phyloP scores from a whole-genome alignment of 2,113 vertebrate species.

The Recurvirostra avosetta region DNA sequence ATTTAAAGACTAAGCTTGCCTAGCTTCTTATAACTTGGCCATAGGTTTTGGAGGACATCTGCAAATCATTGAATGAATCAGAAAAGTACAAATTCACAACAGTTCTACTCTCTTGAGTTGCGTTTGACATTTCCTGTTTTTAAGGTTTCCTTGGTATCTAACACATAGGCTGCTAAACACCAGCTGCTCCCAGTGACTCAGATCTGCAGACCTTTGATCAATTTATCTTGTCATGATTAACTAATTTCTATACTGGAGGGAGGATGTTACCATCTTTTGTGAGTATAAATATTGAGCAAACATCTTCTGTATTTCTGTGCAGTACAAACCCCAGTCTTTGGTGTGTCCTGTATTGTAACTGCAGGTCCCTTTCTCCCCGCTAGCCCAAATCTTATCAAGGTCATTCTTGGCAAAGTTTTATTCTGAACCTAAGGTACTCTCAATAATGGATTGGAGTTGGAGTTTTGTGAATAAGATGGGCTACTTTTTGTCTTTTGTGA shows the following conservation, averaged over 20 bases:
- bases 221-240: conserved; percentile 71
- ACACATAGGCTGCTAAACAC: conserved; percentile 70
- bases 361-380: not conserved
- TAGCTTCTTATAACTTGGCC: conserved; percentile 63
- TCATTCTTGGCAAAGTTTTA: not conserved
- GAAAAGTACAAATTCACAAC: conserved; percentile 73
- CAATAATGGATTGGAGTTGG: not conserved
- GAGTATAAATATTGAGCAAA: conserved; percentile 32
- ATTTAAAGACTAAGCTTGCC: conserved; percentile 10
- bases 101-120: conserved; percentile 71
- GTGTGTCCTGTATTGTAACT: not conserved
- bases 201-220: conserved; percentile 71
- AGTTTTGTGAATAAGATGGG: not conserved
- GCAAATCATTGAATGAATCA: conserved; percentile 78
- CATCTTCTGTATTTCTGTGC: not conserved
- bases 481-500: not conserved
- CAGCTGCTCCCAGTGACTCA: conserved; percentile 73
- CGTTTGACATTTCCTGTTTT: conserved; percentile 82
- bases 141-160: conserved; percentile 80
- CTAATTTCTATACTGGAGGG: conserved; percentile 54
- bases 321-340: not conserved
- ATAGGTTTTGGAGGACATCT: conserved; percentile 75
- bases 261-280: not conserved
- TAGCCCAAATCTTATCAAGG: not conserved
- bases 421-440: not conserved